phyloP scores from a whole-genome alignment of 2,113 vertebrate species.

The Zosterops pallidus region DNA sequence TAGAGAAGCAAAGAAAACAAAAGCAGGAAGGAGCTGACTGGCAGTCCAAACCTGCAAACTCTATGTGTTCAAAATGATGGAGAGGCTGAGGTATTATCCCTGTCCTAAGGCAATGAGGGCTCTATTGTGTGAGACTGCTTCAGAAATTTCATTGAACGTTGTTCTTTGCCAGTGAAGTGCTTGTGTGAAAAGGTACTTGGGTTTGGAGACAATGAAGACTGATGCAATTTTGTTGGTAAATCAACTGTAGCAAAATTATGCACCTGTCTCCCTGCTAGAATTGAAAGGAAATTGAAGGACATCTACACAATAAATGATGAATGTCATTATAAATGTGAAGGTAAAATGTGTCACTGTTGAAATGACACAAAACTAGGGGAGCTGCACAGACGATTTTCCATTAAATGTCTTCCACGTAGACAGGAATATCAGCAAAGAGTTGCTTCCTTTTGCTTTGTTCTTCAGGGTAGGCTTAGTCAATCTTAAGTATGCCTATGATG shows the following conservation, averaged over 20 bases:
- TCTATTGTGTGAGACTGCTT: neutral
- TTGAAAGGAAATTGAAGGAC: conserved; percentile 9
- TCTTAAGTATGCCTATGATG: neutral
- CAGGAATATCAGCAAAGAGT: neutral
- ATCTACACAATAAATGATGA: neutral
- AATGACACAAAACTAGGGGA: neutral
- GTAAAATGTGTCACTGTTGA: neutral
- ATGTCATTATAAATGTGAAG: neutral
- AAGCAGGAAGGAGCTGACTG: neutral
- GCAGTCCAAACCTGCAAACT: neutral
- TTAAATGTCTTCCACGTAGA: neutral
- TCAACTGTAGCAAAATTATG: conserved; percentile 21
- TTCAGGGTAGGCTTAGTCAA: neutral
- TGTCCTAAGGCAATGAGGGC: neutral
- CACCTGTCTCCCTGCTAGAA: neutral
- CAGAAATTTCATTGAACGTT: neutral
- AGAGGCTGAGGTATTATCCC: neutral
- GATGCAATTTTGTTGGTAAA: conserved; percentile 43
- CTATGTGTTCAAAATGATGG: neutral
- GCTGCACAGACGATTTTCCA: neutral
- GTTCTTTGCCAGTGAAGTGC: conserved; percentile 2
- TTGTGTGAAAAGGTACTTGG: neutral
- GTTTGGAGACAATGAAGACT: neutral
- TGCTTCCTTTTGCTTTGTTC: neutral
- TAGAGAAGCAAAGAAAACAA: neutral